Conservation (phyloP, 2,888 invertebrate genomes). For the Amblyjoppa fuscipennis region DNA sequence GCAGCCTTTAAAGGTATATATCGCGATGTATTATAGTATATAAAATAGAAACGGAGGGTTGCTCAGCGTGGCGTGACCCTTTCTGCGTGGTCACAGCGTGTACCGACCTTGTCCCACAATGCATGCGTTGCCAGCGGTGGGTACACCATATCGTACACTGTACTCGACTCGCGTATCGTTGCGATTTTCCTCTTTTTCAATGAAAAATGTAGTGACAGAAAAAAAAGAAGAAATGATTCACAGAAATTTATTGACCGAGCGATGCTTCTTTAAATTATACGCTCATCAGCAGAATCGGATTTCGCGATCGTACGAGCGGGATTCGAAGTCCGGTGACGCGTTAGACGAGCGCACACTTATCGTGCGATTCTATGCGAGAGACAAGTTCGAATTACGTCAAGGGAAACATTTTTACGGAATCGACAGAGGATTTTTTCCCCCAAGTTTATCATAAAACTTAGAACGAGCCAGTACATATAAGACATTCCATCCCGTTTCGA, state of each 20-base stretch:
- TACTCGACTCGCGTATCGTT: background rate
- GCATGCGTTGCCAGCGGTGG: constrained; percentile 55
- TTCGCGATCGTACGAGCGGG: constrained; percentile 33
- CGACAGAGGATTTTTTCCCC: background rate
- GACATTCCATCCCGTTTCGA: no score
- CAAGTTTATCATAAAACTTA: background rate
- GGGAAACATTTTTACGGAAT: background rate
- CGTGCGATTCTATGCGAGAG: constrained; percentile 15
- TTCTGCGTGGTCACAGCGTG: constrained; percentile 69
- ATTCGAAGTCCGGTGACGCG: constrained; percentile 17
- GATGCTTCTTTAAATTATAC: background rate
- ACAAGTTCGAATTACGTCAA: constrained; percentile 12
- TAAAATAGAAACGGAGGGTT: constrained; percentile 67
- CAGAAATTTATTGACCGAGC: background rate
- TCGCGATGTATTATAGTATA: background rate
- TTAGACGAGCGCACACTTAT: constrained; percentile 7
- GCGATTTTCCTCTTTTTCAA: background rate
- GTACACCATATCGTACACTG: background rate
- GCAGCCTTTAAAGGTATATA: constrained; percentile 23
- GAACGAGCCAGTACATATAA: background rate
- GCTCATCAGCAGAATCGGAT: constrained; percentile 37
- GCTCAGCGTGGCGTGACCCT: constrained; percentile 75
- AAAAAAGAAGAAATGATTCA: background rate
- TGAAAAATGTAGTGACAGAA: background rate
- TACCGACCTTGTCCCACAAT: constrained; percentile 78